Evolutionary conservation across 1,140 invertebrate genomes (phyloP).

Genomic region (Aphelenchoides avenae): DNA sequence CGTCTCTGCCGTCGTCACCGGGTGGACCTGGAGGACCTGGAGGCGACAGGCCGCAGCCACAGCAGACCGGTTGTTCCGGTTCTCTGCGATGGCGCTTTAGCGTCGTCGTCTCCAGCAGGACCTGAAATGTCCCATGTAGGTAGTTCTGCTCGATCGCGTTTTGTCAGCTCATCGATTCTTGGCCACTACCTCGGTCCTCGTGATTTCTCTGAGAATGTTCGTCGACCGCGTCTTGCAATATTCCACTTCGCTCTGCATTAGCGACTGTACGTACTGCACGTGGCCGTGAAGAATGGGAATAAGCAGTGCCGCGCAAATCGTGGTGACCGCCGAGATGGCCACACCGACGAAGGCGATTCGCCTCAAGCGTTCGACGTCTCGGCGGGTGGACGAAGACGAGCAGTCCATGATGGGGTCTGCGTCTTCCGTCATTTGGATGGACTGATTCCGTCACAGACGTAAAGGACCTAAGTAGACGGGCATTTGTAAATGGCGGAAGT

Average conservation of each 20-base stretch:
- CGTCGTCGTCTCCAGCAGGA: background rate
- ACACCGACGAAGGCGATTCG: conserved; percentile 18
- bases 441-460: too few relatives aligned
- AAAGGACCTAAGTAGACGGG: too few relatives aligned
- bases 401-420: too few relatives aligned
- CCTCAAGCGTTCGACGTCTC: conserved; percentile 18
- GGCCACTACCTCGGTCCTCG: background rate
- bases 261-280: conserved; percentile 37
- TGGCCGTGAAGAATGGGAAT: conserved; percentile 40
- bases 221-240: conserved; percentile 18
- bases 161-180: conserved; percentile 19
- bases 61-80: conserved; percentile 3
- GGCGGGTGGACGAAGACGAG: too few relatives aligned
- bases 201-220: background rate
- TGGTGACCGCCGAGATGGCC: conserved; percentile 16
- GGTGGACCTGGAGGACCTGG: background rate
- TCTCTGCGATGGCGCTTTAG: background rate
- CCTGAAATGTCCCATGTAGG: conserved; percentile 5
- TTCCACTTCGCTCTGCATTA: conserved; percentile 28
- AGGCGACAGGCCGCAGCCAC: background rate
- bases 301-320: conserved; percentile 26
- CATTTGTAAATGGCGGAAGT: too few relatives aligned
- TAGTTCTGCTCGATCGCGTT: conserved; percentile 9
- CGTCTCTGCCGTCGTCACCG: conserved; percentile 8
- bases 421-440: too few relatives aligned